Conservation (phyloP, 2,888 invertebrate species). For the Ypsolopha sequella region DNA sequence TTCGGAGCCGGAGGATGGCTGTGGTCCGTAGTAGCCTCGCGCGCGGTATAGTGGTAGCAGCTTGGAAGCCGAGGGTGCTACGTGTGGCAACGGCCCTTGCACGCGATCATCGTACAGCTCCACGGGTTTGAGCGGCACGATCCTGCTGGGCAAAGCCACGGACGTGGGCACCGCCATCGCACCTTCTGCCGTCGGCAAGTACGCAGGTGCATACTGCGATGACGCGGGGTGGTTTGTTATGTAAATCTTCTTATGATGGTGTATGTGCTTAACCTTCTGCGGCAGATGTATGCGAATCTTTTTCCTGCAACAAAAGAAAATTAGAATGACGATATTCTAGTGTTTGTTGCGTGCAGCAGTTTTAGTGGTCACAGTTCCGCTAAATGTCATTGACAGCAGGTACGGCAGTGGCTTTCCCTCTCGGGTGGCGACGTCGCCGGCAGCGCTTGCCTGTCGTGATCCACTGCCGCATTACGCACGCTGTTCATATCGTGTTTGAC, state of each 20-base stretch:
- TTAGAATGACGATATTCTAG: slow-evolving; percentile 18
- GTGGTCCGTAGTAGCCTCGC: slow-evolving; percentile 59
- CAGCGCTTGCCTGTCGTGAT: slow-evolving; percentile 12
- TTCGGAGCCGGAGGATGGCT: slow-evolving; percentile 36
- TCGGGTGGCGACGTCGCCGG: slow-evolving; percentile 17
- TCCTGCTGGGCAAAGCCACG: slow-evolving; percentile 38
- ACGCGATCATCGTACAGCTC: slow-evolving; percentile 41
- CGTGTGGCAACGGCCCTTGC: slow-evolving; percentile 22
- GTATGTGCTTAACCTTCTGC: slow-evolving; percentile 68
- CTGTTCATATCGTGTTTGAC: slow-evolving; percentile 17
- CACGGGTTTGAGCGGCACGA: slow-evolving; percentile 42
- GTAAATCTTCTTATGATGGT: slow-evolving; percentile 67
- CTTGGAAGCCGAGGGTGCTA: slow-evolving; percentile 40
- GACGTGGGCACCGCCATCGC: slow-evolving; percentile 47
- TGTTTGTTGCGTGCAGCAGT: slow-evolving; percentile 34
- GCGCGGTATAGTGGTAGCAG: slow-evolving; percentile 55
- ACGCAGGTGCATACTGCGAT: slow-evolving; percentile 60
- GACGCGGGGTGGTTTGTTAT: slow-evolving; percentile 61
- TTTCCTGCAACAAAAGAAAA: slow-evolving; percentile 62
- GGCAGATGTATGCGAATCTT: slow-evolving; percentile 70
- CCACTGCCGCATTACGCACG: slow-evolving; percentile 28
- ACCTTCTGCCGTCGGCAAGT: slow-evolving; percentile 51
- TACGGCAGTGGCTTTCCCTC: slow-evolving; percentile 57
- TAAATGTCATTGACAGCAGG: slow-evolving; percentile 50
- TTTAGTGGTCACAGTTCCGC: slow-evolving; percentile 33